Base-by-base conservation (phyloP, 2,888 invertebrate species). In the Ormyrus labotus region DNA sequence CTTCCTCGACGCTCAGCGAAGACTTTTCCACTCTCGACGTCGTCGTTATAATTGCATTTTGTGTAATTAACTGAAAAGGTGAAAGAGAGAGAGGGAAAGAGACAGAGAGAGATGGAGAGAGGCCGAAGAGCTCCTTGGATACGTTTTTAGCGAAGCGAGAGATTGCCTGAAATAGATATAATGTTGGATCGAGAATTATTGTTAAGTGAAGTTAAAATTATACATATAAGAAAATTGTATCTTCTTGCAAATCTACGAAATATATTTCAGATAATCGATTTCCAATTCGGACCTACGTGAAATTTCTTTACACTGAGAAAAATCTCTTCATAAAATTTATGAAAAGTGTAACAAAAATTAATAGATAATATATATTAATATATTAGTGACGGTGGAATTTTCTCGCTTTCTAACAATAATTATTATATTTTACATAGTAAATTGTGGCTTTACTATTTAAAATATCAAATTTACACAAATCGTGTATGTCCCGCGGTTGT, bases 31-130 rank as follows among this genome's bases (percentile, higher is more conserved):
- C 53, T 53, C 51, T 69, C 9, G 51, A 45, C 58, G 45, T 64
- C 57, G 71, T 65, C 34, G 71, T 78, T 78, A 78, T 78, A 78
- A 78, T 78, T 78, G 60, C 64, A 71, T 78, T 78, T 71, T 7
- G 71, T 58, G 65, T 60, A 78, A 78, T 71, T 71, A 71, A 71
- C 34, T 78, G 13, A 70, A 78, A 70, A n/a, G 13, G 60, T 19
- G 34, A 6, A 58, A n/a, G 6, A 9, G 6, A 6, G 58, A 6
- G 63, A 34, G n/a, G 53, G 10, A 68, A n/a, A 64, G 47, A 19
- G 19, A 19, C 19, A 68, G 68, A 75, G 68, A 75, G 34, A 45
- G 51, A 57, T 7, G 19, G 48, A 48, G 68, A 57, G 6, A 1
- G 13, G 13, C 53, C 19, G 19, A 19, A 19, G 19, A 19, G 19